Evolutionary conservation across 2,888 invertebrate species (phyloP).

Genomic region (Cryptocephalus moraei): DNA sequence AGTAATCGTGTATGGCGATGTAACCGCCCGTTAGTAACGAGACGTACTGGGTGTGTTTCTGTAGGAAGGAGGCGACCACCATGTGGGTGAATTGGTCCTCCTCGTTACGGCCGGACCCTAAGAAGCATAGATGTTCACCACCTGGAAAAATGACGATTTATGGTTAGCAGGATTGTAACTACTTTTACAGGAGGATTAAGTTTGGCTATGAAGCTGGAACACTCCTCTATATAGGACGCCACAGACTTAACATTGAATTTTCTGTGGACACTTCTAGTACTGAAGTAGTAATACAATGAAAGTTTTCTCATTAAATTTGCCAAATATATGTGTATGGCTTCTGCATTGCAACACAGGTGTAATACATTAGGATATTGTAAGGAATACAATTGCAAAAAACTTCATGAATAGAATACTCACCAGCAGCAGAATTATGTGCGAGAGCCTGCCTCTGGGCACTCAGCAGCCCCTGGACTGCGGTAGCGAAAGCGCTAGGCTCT

Average conservation of each 20-base stretch:
- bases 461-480: conserved; percentile 85
- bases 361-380: too few relatives aligned
- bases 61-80: conserved; percentile 95
- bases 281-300: too few relatives aligned
- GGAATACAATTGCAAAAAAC: too few relatives aligned
- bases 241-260: too few relatives aligned
- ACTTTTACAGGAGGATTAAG: too few relatives aligned
- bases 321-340: too few relatives aligned
- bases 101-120: conserved; percentile 88
- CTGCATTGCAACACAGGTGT: too few relatives aligned
- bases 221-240: too few relatives aligned
- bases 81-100: conserved; percentile 95
- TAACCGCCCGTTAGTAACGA: conserved; percentile 90
- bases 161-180: too few relatives aligned
- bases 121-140: conserved; percentile 81
- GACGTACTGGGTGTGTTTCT: conserved; percentile 86
- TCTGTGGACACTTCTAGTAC: too few relatives aligned
- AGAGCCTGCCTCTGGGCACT: conserved; percentile 82
- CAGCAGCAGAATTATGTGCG: conserved; percentile 76
- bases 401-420: conserved; percentile 18
- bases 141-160: conserved; percentile 30
- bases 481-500: conserved; percentile 89
- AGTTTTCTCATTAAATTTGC: too few relatives aligned
- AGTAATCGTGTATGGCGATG: conserved; percentile 70
- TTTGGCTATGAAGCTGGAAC: too few relatives aligned